phyloP scores from a whole-genome alignment of 2,888 invertebrate genomes.

The Uropetala carovei region DNA sequence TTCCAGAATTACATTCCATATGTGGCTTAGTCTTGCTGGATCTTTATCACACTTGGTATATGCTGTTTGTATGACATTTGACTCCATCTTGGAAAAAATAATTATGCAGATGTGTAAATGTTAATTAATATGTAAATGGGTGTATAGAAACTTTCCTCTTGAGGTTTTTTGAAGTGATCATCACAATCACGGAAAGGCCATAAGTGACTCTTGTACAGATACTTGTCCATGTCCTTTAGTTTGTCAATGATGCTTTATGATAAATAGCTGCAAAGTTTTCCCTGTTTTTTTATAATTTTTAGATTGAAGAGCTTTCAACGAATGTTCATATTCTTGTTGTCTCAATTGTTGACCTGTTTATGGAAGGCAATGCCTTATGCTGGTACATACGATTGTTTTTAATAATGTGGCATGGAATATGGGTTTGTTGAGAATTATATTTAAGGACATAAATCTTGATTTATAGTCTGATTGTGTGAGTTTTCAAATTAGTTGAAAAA shows the following conservation, averaged over 20 bases:
- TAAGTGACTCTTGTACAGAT: conserved; percentile 54
- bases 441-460: background rate
- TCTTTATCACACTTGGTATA: conserved; percentile 49
- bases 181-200: conserved; percentile 46
- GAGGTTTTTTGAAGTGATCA: conserved; percentile 44
- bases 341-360: conserved; percentile 44
- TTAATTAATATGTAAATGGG: conserved; percentile 50
- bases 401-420: conserved; percentile 27
- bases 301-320: background rate
- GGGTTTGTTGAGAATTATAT: background rate
- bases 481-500: conserved; percentile 33
- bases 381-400: conserved; percentile 42
- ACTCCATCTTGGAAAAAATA: conserved; percentile 22
- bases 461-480: conserved; percentile 15
- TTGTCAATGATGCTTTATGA: conserved; percentile 43
- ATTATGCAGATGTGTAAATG: conserved; percentile 31
- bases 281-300: background rate
- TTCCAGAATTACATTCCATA: conserved; percentile 57
- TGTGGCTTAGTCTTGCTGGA: conserved; percentile 61
- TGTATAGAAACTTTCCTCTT: conserved; percentile 57
- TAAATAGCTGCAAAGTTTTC: background rate
- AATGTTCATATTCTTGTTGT: conserved; percentile 39
- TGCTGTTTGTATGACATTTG: conserved; percentile 43
- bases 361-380: conserved; percentile 26
- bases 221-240: conserved; percentile 52